Base-by-base conservation (phyloP, 1,140 invertebrate species). In the Eurytemora carolleeae region DNA sequence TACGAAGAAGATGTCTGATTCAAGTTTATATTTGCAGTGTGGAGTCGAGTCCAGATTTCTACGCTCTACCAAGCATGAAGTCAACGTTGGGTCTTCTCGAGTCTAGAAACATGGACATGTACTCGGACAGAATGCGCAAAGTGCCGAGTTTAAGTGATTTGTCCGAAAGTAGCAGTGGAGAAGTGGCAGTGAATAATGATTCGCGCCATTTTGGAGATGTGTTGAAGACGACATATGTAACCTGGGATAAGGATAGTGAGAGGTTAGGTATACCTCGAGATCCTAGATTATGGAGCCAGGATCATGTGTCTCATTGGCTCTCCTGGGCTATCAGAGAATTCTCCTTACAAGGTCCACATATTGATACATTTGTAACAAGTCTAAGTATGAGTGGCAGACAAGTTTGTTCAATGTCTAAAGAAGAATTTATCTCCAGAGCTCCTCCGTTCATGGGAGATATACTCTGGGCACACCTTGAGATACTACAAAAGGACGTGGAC, bases 371-470 rank as follows among this genome's bases (percentile, higher is more conserved):
- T 44, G 31, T 44, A 44, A n/a, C 31, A 12, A 44, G n/a, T 44
- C n/a, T 44, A 44, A 12, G 7, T n/a, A 85, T 92, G 78, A 82
- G 82, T 64, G 92, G 92, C 55, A 86, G 86, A 69, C 88, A 93
- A 71, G 88, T 96, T 71, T 88, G 88, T 72, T 84, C 86, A 64
- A 83, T 94, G 80, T 87, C 88, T 63, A 86, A 88, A 71, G 91
- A 95, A 68, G 82, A 84, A 58, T 96, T 97, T 73, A 75, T 94
- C 54, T 82, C 85, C 54, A 76, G 83, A 67, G 87, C 90, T 53
- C 92, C 91, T 2, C 83, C 86, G 25, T 94, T 87, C 73, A 86
- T 91, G 75, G 92, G 91, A 54, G 92, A 97, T 72, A 95, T 97
- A 66, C 78, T 97, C 17, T 96, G 90, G 89, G 91, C 95, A 73